Conservation (phyloP, 53 echinoderm and acorn worm species). For the Patiria pectinifera region DNA sequence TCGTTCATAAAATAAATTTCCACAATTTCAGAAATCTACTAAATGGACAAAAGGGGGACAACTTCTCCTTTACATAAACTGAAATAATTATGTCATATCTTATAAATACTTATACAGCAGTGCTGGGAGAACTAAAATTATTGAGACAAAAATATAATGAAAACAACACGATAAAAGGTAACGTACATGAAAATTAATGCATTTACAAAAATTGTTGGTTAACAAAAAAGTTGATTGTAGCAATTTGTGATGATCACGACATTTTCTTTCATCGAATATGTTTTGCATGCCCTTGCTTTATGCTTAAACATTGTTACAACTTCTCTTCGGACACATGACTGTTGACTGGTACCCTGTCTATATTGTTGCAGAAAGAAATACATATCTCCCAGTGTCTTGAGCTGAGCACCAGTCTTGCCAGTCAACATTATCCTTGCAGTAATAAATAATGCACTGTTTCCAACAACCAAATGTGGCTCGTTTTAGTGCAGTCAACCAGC, state of each 20-base stretch:
- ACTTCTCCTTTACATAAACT: neutral
- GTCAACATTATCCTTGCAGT: neutral
- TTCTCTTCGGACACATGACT: neutral
- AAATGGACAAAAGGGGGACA: neutral
- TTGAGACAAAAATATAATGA: neutral
- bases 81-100: neutral
- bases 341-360: neutral
- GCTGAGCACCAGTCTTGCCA: neutral
- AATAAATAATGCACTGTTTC: neutral
- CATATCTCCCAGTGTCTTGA: neutral
- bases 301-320: too few relatives aligned
- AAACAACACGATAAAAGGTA: neutral
- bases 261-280: too few relatives aligned
- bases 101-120: constrained; percentile 5
- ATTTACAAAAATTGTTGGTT: neutral
- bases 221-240: neutral
- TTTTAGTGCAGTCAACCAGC: neutral
- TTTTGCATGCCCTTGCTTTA: too few relatives aligned
- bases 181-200: constrained; percentile 1
- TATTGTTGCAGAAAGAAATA: neutral
- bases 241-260: neutral
- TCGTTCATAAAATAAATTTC: too few relatives aligned
- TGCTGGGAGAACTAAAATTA: neutral
- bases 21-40: too few relatives aligned
- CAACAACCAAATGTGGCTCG: neutral